These are phyloP conservation scores for Panopea generosa DNA, from an alignment of 2,888 invertebrate species.

Conservation along the genomic window DNA sequence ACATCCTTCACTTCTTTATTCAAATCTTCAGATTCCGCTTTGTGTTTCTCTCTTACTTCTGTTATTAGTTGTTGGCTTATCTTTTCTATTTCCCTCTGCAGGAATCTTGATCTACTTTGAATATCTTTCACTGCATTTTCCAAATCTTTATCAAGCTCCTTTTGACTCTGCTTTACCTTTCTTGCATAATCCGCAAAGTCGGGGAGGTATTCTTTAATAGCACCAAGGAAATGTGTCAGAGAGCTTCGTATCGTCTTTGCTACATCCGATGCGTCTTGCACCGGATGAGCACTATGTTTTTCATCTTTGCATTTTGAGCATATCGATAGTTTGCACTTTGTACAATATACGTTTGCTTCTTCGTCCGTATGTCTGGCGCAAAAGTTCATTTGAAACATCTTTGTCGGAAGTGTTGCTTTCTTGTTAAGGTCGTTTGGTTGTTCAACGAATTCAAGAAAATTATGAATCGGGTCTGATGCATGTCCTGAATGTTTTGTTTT, in stretches of 20 bases:
- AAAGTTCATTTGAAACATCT: conserved; percentile 32
- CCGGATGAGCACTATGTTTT: conserved; percentile 64
- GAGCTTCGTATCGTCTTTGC: conserved; percentile 60
- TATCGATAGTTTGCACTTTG: conserved; percentile 51
- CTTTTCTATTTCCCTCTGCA: conserved; percentile 68
- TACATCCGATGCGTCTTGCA: conserved; percentile 59
- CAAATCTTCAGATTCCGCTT: conserved; percentile 57
- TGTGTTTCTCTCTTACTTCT: conserved; percentile 64
- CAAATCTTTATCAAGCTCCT: conserved; percentile 62
- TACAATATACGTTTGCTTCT: conserved; percentile 45
- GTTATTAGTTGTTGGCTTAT: conserved; percentile 59
- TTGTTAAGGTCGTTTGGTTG: conserved; percentile 41
- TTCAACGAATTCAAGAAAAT: conserved; percentile 61
- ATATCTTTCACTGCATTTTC: conserved; percentile 65
- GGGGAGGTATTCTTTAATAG: conserved; percentile 69
- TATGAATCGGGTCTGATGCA: conserved; percentile 61
- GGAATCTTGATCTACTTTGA: conserved; percentile 54
- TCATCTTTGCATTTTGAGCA: conserved; percentile 61
- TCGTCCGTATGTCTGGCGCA: conserved; percentile 44
- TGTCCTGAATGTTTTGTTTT: conserved; percentile 52
- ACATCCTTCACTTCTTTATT: conserved; percentile 56
- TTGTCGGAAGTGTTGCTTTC: conserved; percentile 15
- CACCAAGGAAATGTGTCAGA: conserved; percentile 65
- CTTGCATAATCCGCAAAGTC: conserved; percentile 63
- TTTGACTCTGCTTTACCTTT: conserved; percentile 58